phyloP scores from a whole-genome alignment of 2,888 invertebrate genomes.

The Thelaira solivaga region DNA sequence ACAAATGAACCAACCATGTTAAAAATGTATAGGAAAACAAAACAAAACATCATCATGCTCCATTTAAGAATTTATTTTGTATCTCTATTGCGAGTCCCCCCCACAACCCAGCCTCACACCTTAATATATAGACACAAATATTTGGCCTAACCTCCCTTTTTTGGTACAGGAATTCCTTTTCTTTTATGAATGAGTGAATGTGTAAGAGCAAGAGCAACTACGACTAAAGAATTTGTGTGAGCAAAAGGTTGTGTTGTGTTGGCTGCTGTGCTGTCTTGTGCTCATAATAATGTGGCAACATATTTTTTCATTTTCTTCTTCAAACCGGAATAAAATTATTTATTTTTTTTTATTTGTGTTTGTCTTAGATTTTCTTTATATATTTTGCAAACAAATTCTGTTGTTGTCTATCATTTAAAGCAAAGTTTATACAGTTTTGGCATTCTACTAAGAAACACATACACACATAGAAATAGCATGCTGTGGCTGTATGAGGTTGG shows the following conservation, averaged over 20 bases:
- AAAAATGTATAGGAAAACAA: conserved; percentile 19
- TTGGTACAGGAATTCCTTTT: neutral
- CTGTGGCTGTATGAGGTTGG: neutral
- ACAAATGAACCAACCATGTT: conserved; percentile 47
- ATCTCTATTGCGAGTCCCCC: neutral
- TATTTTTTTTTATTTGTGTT: neutral
- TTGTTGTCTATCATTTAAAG: conserved; percentile 34
- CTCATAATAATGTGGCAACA: conserved; percentile 59
- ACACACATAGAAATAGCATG: conserved; percentile 11
- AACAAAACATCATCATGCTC: conserved; percentile 30
- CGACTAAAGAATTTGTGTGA: neutral
- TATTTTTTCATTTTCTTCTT: conserved; percentile 39
- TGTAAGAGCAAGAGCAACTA: neutral
- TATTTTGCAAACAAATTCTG: neutral
- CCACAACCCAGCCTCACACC: neutral
- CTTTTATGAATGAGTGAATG: neutral
- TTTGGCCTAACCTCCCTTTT: neutral
- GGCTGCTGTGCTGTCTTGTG: conserved; percentile 14
- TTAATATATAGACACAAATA: neutral
- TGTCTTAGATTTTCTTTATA: neutral
- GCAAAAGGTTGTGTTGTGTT: conserved; percentile 25
- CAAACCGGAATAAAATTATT: neutral
- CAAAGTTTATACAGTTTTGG: conserved; percentile 35
- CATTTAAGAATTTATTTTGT: conserved; percentile 52
- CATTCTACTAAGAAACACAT: conserved; percentile 33